Conservation (phyloP, 2,113 vertebrate species). For the Phainopepla nitens region DNA sequence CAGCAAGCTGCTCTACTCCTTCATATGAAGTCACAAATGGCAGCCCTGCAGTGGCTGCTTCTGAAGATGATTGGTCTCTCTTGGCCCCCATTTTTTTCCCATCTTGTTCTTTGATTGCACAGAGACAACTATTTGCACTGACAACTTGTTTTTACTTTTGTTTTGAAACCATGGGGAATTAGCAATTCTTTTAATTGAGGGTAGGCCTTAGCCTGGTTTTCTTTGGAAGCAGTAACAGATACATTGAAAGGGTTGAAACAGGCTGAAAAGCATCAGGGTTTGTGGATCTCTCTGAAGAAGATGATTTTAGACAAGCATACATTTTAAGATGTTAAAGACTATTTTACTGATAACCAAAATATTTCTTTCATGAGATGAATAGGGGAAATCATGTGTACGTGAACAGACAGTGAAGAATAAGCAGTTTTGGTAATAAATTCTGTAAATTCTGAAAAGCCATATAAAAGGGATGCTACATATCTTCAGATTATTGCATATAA, state of each 20-base stretch:
- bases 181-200: neutral
- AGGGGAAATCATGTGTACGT: fast-evolving
- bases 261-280: neutral
- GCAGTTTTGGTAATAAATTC: neutral
- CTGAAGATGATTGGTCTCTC: neutral
- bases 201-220: neutral
- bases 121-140: neutral
- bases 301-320: neutral
- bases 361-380: neutral
- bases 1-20: neutral
- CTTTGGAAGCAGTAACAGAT: neutral
- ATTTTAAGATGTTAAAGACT: neutral
- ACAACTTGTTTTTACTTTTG: neutral
- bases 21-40: neutral
- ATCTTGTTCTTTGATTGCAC: neutral
- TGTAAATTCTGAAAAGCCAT: neutral
- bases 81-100: neutral
- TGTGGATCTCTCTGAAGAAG: neutral
- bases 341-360: neutral
- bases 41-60: neutral
- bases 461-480: fast-evolving
- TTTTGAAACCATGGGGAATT: neutral
- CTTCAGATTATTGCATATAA: neutral
- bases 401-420: neutral
- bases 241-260: neutral